A percentile compares a stretch with the other conserved stretches of the same genome.
Evolutionary conservation across 2,113 vertebrate species (phyloP).

Genomic region (Picathartes gymnocephalus): DNA sequence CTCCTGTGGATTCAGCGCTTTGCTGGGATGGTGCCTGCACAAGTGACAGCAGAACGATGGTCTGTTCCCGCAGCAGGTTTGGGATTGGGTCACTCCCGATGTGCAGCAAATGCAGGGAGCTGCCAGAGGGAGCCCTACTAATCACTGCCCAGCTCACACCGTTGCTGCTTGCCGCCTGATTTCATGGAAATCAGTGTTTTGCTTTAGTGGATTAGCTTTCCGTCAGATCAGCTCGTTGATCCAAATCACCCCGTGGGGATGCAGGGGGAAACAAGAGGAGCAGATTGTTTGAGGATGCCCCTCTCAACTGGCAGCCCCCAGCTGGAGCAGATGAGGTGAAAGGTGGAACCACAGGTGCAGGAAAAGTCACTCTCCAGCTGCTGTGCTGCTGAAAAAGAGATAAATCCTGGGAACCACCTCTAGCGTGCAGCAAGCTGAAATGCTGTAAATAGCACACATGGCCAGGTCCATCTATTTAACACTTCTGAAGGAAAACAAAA

Average conservation of each 20-base stretch:
- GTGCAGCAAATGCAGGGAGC: accelerated
- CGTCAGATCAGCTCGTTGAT: not conserved
- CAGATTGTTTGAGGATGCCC: not conserved
- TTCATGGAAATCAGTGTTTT: not conserved
- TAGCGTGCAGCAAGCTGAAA: not conserved
- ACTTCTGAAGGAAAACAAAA: not conserved
- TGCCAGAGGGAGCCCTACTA: not conserved
- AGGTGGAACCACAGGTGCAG: not conserved
- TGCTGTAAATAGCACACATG: not conserved
- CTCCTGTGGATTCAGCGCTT: not conserved
- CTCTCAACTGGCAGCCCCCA: not conserved
- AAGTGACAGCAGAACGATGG: accelerated
- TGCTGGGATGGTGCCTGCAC: not conserved
- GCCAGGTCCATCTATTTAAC: not conserved
- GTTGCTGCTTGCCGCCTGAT: not conserved
- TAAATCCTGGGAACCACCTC: not conserved
- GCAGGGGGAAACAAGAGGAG: not conserved
- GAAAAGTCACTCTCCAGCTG: not conserved
- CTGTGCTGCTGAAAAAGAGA: not conserved
- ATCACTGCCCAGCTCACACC: not conserved
- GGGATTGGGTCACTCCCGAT: accelerated
- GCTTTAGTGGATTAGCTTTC: not conserved
- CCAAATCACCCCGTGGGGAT: not conserved
- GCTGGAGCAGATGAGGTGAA: not conserved
- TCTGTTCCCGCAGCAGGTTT: not conserved